Evolutionary conservation across 2,113 vertebrate species (phyloP).

Genomic region (Dolichotis patagonum): DNA sequence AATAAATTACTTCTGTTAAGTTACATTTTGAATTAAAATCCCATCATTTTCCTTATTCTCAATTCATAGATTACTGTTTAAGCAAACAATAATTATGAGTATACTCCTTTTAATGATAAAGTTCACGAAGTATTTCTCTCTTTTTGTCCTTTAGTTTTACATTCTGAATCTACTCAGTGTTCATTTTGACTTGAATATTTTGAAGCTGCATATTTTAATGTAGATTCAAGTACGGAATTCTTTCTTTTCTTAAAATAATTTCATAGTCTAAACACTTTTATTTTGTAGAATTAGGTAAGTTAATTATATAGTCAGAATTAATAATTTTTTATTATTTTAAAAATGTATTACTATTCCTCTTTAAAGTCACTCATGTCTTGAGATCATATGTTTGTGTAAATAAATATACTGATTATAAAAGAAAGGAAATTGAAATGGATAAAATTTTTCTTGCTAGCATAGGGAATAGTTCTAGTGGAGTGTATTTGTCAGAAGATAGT

Average conservation of each 20-base stretch:
- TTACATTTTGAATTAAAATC: slow-evolving; percentile 29
- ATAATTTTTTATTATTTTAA: not conserved
- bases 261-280: not conserved
- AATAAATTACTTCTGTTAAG: not conserved
- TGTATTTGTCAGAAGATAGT: not conserved
- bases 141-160: not conserved
- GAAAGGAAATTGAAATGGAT: not conserved
- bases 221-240: not conserved
- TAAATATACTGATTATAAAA: not conserved
- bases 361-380: not conserved
- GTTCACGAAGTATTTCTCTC: not conserved
- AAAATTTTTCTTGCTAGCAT: not conserved
- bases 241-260: not conserved
- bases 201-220: not conserved
- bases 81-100: not conserved
- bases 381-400: not conserved
- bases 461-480: not conserved
- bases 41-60: not conserved
- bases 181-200: not conserved
- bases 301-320: slow-evolving; percentile 8
- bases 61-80: not conserved
- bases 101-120: not conserved
- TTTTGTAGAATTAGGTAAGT: not conserved
- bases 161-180: not conserved
- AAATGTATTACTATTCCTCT: not conserved